Evolutionary conservation across 2,113 vertebrate genomes (phyloP).

Genomic region (Zapus hudsonius): DNA sequence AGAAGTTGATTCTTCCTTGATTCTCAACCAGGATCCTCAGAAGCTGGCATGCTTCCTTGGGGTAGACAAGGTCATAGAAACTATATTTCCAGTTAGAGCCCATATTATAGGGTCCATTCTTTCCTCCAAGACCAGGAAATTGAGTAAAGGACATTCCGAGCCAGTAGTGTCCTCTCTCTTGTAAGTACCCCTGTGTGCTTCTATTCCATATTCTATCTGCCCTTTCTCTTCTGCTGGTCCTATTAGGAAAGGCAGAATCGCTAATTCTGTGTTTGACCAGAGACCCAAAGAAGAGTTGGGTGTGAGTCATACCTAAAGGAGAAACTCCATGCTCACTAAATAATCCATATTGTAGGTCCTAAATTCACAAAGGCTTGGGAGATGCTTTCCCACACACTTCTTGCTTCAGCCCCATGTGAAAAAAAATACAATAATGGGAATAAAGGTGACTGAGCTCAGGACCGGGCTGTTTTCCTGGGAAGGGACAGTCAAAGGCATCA

Average conservation of each 20-base stretch:
- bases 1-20: conserved; percentile 90
- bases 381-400: not conserved
- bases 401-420: not conserved
- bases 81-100: rapidly evolving
- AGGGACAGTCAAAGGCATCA: not conserved
- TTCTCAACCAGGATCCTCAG: conserved; percentile 95
- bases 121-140: not conserved
- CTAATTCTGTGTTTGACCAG: not conserved
- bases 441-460: not conserved
- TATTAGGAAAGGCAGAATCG: not conserved
- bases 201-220: not conserved
- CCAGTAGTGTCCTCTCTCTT: not conserved
- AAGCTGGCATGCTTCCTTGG: conserved; percentile 77
- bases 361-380: not conserved
- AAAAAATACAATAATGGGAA: not conserved
- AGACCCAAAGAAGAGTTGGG: not conserved
- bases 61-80: not conserved
- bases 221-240: not conserved
- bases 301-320: not conserved
- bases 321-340: not conserved
- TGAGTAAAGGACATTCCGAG: not conserved
- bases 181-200: not conserved
- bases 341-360: no score
- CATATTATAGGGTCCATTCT: not conserved
- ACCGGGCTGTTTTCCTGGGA: not conserved